These are phyloP conservation scores for Zoanthus sociatus DNA, from an alignment of 92 coral and sea anemone genomes.

Conservation along the genomic window DNA sequence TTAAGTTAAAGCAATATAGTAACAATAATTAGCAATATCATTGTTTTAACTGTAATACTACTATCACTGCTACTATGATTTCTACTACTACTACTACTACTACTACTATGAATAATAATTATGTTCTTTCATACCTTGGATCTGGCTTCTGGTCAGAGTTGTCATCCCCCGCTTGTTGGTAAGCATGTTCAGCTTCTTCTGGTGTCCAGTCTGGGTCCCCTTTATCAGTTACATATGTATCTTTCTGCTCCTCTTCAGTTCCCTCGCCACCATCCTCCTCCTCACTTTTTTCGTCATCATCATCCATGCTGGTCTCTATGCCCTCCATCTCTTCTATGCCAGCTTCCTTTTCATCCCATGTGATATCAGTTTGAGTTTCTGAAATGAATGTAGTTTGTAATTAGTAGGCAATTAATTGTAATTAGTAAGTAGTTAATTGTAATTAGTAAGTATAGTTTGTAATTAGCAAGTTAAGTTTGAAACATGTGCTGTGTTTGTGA, in stretches of 20 bases:
- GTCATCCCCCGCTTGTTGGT: conserved; percentile 4
- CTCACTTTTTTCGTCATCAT: conserved; percentile 35
- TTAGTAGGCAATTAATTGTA: not conserved
- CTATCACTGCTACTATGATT: not conserved
- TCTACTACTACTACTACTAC: not conserved
- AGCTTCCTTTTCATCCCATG: conserved; percentile 25
- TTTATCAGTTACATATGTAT: conserved; percentile 11
- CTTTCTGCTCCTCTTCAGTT: conserved; percentile 38
- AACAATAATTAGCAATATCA: not conserved
- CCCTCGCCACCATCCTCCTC: conserved; percentile 35
- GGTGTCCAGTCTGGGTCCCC: conserved; percentile 61
- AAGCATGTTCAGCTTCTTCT: conserved; percentile 39
- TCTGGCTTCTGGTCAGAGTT: conserved; percentile 1
- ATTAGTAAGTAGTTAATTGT: not conserved
- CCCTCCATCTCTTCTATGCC: conserved; percentile 16
- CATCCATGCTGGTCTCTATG: conserved; percentile 12
- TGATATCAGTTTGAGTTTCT: conserved; percentile 45
- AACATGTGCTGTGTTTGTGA: not conserved
- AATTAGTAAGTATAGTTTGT: not conserved
- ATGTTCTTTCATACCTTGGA: not conserved
- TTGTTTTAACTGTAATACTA: not conserved
- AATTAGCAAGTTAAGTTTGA: not conserved
- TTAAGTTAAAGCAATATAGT: not conserved
- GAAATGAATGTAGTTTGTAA: conserved; percentile 11
- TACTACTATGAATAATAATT: not conserved